phyloP scores from a whole-genome alignment of 2,113 vertebrate species.

The Cyprinodon variegatus region DNA sequence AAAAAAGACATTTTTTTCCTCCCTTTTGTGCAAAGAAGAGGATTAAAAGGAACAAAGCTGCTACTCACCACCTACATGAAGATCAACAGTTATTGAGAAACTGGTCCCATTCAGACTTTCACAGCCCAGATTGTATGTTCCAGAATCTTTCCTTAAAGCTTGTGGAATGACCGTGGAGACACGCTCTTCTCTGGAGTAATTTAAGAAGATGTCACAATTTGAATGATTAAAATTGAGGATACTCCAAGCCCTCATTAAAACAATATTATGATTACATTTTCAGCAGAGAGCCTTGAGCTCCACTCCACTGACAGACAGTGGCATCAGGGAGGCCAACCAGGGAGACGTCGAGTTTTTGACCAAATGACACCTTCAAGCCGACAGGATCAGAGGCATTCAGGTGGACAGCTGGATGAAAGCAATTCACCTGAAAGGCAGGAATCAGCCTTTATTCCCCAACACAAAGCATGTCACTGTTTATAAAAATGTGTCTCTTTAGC shows the following conservation, averaged over 20 bases:
- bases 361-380: slow-evolving; percentile 15
- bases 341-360: slow-evolving; percentile 55
- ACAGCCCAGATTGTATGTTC: slow-evolving; percentile 80
- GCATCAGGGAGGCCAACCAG: slow-evolving; percentile 25
- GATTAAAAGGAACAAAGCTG: background rate
- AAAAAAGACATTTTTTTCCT: background rate
- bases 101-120: slow-evolving; percentile 42
- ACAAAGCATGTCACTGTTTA: background rate
- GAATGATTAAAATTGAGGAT: background rate
- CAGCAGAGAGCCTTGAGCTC: background rate
- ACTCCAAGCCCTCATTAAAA: background rate
- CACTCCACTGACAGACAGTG: slow-evolving; percentile 38
- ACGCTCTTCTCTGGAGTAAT: slow-evolving; percentile 62
- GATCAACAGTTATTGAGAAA: slow-evolving; percentile 75
- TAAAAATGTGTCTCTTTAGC: background rate
- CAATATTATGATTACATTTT: slow-evolving; percentile 19
- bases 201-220: slow-evolving; percentile 3
- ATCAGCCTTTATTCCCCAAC: background rate
- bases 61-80: slow-evolving; percentile 73
- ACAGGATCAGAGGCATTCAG: slow-evolving; percentile 33
- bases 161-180: slow-evolving; percentile 66
- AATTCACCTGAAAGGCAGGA: slow-evolving; percentile 51
- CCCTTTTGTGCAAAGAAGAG: fast-evolving
- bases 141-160: slow-evolving; percentile 78
- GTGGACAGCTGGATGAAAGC: slow-evolving; percentile 22